Evolutionary conservation across 2,888 invertebrate species (phyloP), one percentile per base, ranked within the genome.

Genomic region (Ormyrus labotus): DNA sequence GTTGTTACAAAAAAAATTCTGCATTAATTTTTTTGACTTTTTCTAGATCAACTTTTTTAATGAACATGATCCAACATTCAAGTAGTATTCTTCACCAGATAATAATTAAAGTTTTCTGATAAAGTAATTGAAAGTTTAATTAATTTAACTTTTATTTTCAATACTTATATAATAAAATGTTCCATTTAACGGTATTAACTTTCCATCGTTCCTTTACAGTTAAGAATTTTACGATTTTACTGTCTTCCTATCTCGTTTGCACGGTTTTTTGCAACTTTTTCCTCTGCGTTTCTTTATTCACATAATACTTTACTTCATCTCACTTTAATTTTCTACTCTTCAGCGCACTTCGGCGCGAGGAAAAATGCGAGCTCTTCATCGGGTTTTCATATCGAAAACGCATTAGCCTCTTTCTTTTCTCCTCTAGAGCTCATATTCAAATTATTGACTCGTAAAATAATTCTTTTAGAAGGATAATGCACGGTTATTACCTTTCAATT

Each of bases 341-440:
- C 55, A 11, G 47, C 57, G 67, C 11, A 53, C 60, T 11, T 11
- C 34, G 2, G 67, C 48, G 10, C 47, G 60, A 64, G 64, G 58
- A 70, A 70, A 69, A 77, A 77, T 77, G 64, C 64, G 50, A 57
- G 34, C 74, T 58, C 78, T 71, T 70, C 58, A 60, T 78, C 60
- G 78, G 60, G 71, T 65, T 78, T 71, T 73, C 65, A 75, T 81
- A 78, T 75, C 81, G 75, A 73, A 76, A 81, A 76, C 73, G 71
- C 79, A 81, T 79, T 79, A 79, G 61, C 72, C 78, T 78, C 78
- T 60, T 78, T 78, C n/a, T 57, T 74, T 4, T 11, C 58, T 11
- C 34, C 61, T 50, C 11, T n/a, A 9, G 5, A 48, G 68, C 68
- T 71, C 71, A 11, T 57, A 71, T 71, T 65, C 58, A 71, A 78